These are phyloP conservation scores for Leucophora obtusa DNA, from an alignment of 2,888 invertebrate genomes.

Conservation along the genomic window DNA sequence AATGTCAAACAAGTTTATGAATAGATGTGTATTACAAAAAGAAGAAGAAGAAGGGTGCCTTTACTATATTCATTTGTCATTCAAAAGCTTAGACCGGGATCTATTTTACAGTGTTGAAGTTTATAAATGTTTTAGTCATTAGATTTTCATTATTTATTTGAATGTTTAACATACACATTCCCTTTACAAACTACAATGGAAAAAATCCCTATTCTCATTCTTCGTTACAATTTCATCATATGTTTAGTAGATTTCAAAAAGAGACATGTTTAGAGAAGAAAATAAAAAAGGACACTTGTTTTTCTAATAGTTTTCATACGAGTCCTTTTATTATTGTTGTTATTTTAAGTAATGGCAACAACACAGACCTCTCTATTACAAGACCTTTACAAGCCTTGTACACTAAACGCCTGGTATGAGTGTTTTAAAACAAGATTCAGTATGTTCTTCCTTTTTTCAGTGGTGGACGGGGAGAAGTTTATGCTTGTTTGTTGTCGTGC, in stretches of 20 bases:
- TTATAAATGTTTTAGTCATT: slow-evolving; percentile 76
- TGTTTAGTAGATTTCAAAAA: slow-evolving; percentile 26
- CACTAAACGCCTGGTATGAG: not conserved
- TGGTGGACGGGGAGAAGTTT: slow-evolving; percentile 9
- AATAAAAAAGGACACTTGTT: slow-evolving; percentile 56
- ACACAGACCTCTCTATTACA: slow-evolving; percentile 51
- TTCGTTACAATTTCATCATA: slow-evolving; percentile 36
- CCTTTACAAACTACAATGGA: not conserved
- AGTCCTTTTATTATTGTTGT: slow-evolving; percentile 48
- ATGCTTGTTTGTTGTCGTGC: slow-evolving; percentile 51
- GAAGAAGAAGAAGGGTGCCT: slow-evolving; percentile 56
- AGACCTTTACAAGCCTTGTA: slow-evolving; percentile 37
- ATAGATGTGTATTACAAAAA: not conserved
- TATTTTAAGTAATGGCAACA: slow-evolving; percentile 60
- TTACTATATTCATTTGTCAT: slow-evolving; percentile 74
- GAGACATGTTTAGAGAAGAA: slow-evolving; percentile 13
- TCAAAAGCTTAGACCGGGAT: slow-evolving; percentile 74
- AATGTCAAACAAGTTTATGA: not conserved
- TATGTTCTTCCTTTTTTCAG: not conserved
- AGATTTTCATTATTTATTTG: slow-evolving; percentile 76
- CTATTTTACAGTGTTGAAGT: slow-evolving; percentile 68
- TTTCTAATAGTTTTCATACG: slow-evolving; percentile 51
- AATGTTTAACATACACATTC: slow-evolving; percentile 66
- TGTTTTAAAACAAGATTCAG: slow-evolving; percentile 26
- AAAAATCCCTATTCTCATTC: not conserved